Conservation (phyloP, 2,888 invertebrate genomes). For the Coecobrya sp. region DNA sequence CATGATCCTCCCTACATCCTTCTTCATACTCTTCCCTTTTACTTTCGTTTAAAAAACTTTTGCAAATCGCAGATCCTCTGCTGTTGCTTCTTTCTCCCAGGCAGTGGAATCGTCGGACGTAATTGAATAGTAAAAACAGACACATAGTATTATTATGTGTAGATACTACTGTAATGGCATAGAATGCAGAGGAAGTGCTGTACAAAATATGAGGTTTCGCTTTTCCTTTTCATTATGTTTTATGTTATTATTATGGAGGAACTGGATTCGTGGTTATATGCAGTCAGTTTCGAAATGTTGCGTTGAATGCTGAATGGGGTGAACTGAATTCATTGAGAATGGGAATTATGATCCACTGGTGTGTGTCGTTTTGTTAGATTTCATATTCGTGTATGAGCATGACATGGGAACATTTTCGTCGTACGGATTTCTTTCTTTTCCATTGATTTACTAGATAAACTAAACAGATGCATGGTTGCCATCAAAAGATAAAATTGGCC, state of each 20-base stretch:
- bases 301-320: not conserved
- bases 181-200: not conserved
- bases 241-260: slow-evolving; percentile 8
- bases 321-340: not conserved
- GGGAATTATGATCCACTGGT: not conserved
- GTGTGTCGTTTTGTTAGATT: not conserved
- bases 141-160: not conserved
- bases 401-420: not conserved
- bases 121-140: slow-evolving; percentile 49
- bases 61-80: slow-evolving; percentile 19
- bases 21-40: slow-evolving; percentile 52
- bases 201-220: slow-evolving; percentile 1
- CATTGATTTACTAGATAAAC: not conserved
- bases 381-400: not conserved
- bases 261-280: not conserved
- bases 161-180: not conserved
- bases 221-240: slow-evolving; percentile 34
- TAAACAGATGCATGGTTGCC: not conserved
- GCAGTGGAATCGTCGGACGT: slow-evolving; percentile 11
- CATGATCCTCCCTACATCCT: slow-evolving; percentile 72
- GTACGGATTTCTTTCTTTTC: not conserved
- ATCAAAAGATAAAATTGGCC: not conserved
- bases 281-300: slow-evolving; percentile 8
- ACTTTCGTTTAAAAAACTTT: slow-evolving; percentile 36
- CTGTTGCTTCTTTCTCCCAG: slow-evolving; percentile 11